Percentiles rank a stretch among this genome's conserved stretches.
Evolutionary conservation across 2,888 invertebrate genomes (phyloP).

Genomic region (Mechanitis messenoides): DNA sequence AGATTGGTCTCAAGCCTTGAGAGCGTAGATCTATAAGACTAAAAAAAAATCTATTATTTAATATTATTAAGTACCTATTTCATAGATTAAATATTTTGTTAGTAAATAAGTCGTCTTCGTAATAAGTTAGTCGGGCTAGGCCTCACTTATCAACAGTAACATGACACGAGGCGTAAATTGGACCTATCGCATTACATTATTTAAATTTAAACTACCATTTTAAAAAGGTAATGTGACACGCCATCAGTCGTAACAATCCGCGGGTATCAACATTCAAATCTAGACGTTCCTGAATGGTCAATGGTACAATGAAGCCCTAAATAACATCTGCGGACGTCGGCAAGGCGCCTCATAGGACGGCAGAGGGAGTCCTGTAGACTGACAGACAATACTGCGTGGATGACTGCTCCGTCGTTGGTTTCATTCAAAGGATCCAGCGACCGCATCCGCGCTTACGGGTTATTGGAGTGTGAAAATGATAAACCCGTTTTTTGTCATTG

Average conservation of each 20-base stretch:
- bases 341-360: constrained; percentile 67
- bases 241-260: constrained; percentile 64
- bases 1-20: constrained; percentile 19
- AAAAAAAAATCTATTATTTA: neutral
- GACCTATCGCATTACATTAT: constrained; percentile 28
- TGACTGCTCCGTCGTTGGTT: constrained; percentile 58
- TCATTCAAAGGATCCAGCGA: constrained; percentile 47
- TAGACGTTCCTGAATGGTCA: constrained; percentile 48
- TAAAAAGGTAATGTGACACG: constrained; percentile 51
- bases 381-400: constrained; percentile 63
- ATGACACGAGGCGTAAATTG: constrained; percentile 24
- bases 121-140: constrained; percentile 8
- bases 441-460: constrained; percentile 56
- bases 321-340: constrained; percentile 64
- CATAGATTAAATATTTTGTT: neutral
- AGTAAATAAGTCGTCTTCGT: neutral
- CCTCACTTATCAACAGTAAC: constrained; percentile 7
- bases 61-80: neutral
- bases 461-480: constrained; percentile 52
- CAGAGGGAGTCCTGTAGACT: constrained; percentile 48
- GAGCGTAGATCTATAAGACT: neutral
- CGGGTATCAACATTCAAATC: constrained; percentile 66
- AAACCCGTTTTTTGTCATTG: constrained; percentile 36
- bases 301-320: constrained; percentile 72
- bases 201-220: constrained; percentile 34